These are phyloP conservation scores for Microcaecilia unicolor DNA, from an alignment of 2,797 vertebrate species.

Conservation along the genomic window DNA sequence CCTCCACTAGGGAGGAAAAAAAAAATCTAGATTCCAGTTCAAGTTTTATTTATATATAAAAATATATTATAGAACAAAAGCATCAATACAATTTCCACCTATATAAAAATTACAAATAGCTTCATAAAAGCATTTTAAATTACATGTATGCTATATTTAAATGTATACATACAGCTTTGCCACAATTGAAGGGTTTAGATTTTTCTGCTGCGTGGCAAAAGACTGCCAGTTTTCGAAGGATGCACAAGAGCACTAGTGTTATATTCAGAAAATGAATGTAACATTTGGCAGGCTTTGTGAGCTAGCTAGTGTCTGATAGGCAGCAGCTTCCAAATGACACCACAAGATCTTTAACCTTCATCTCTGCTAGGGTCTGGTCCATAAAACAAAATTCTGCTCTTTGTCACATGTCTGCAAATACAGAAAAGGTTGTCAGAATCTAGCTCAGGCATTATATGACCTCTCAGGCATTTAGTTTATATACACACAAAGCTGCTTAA, in stretches of 20 bases:
- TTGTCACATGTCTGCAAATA: constrained; percentile 52
- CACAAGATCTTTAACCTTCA: not conserved
- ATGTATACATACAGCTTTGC: constrained; percentile 42
- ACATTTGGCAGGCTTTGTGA: not conserved
- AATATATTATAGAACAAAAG: constrained; percentile 81
- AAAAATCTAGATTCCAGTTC: constrained; percentile 26
- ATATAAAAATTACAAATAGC: constrained; percentile 88
- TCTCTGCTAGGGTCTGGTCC: not conserved
- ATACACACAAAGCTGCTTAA: not conserved
- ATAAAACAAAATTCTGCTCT: not conserved
- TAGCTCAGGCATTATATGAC: too few species aligned
- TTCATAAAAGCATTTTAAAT: constrained; percentile 81
- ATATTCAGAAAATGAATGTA: constrained; percentile 2
- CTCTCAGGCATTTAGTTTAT: too few species aligned
- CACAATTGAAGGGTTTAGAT: constrained; percentile 19
- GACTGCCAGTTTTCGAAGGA: constrained; percentile 16
- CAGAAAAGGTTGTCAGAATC: too few species aligned
- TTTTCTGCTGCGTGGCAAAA: constrained; percentile 15
- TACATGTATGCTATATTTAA: constrained; percentile 60
- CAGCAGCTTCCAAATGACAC: constrained; percentile 21
- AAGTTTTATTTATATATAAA: constrained; percentile 82
- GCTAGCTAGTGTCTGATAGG: not conserved
- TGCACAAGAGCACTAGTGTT: constrained; percentile 4
- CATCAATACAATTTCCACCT: constrained; percentile 64
- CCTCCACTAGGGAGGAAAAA: too few species aligned